These are phyloP conservation scores for Tapirus indicus DNA, from an alignment of 2,797 vertebrate genomes.

Conservation along the genomic window DNA sequence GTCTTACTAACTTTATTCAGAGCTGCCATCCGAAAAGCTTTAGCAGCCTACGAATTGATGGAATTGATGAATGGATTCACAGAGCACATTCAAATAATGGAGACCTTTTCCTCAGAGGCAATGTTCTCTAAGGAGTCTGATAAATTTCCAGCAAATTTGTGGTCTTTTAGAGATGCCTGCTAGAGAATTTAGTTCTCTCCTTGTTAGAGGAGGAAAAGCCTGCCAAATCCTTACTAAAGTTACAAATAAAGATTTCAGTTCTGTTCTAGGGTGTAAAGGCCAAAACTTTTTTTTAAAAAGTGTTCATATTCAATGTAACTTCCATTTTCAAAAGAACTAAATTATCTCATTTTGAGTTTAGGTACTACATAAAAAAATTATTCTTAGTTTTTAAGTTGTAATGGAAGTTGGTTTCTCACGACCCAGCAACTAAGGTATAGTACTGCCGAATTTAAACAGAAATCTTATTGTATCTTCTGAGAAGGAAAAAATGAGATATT, in stretches of 20 bases:
- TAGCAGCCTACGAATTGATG: background rate
- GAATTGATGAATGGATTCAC: conserved; percentile 19
- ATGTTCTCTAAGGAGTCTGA: conserved; percentile 10
- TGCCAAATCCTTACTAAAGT: background rate
- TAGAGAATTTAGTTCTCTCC: conserved; percentile 22
- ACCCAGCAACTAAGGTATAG: background rate
- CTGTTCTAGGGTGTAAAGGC: background rate
- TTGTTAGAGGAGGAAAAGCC: background rate
- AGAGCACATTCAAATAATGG: conserved; percentile 48
- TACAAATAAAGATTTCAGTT: conserved; percentile 36
- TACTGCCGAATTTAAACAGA: background rate
- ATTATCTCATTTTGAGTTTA: conserved; percentile 3
- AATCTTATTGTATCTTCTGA: background rate
- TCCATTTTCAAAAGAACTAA: conserved; percentile 31
- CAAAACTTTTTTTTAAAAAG: background rate
- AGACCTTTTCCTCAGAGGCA: conserved; percentile 51
- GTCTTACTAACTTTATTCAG: conserved; percentile 57
- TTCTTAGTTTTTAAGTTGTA: conserved; percentile 13
- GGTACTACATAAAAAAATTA: background rate
- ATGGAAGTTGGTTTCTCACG: background rate
- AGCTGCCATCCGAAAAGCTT: conserved; percentile 55
- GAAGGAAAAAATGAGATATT: background rate
- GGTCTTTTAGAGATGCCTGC: background rate
- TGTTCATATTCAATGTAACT: background rate
- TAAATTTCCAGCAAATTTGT: conserved; percentile 26